Evolutionary conservation across 1,140 invertebrate species (phyloP), one percentile per base, ranked within the genome.

Genomic region (Batillaria attramentaria): DNA sequence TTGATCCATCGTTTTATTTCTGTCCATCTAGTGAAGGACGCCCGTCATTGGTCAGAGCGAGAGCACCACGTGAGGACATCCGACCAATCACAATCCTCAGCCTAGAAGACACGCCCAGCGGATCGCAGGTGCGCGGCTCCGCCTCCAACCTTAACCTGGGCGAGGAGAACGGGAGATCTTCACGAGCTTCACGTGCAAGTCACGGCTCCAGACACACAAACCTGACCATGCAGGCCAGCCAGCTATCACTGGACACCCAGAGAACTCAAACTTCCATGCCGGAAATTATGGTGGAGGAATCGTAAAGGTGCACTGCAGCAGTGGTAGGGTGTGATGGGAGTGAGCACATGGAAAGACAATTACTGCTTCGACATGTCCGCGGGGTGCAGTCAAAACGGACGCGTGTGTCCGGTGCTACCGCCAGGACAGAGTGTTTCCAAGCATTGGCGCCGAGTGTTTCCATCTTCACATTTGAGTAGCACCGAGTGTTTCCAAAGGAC

Each of bases 21-120:
- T n/a, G n/a, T n/a, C n/a, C n/a, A n/a, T n/a, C n/a, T n/a, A 88
- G 87, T 37, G 86, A 86, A 39, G 87, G 85, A n/a, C 72, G 85
- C 35, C 80, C 83, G n/a, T 86, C 79, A 65, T 72, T 88, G 33
- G 83, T 87, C 41, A 81, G 81, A 65, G 78, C 79, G 31, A 72
- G 78, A 16, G 78, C 79, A 33, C 62, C 79, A 20, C 77, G 78
- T 20, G 80, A 81, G 20, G 79, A 80, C 28, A 72, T 77, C 60
- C 78, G 81, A 72, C 84, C 83, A 70, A 76, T 84, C 18, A 84
- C 84, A 75, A 81, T 82, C 35, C 43, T 81, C 20, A 85, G 80
- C 37, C 41, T 83, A 28, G 84, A 83, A 39, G 80, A 80, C 10
- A 73, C 72, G 18, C 66, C 42, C 60, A 80, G 66, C 54, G 76